Evolutionary conservation across 2,888 invertebrate genomes (phyloP).

Genomic region (Marronus borbonicus): DNA sequence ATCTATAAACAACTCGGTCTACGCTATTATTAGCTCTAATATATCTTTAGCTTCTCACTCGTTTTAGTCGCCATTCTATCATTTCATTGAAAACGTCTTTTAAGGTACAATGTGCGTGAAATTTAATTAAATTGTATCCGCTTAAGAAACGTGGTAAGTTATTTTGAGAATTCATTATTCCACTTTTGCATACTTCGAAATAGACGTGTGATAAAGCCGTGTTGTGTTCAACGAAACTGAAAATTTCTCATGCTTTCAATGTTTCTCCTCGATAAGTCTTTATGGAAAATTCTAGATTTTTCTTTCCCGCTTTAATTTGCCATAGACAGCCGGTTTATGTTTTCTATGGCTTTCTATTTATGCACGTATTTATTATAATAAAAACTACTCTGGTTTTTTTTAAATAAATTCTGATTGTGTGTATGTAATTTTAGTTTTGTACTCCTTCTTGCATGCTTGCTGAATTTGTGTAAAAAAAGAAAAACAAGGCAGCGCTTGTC

Average conservation of each 20-base stretch:
- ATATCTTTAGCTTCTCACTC: slow-evolving; percentile 62
- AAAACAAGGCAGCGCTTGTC: too few species aligned
- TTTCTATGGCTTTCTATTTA: background rate
- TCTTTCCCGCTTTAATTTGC: background rate
- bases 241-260: too few species aligned
- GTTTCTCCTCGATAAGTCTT: background rate
- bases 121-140: slow-evolving; percentile 23
- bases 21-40: slow-evolving; percentile 68
- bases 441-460: too few species aligned
- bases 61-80: slow-evolving; percentile 46
- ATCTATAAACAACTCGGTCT: slow-evolving; percentile 64
- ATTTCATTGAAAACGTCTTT: slow-evolving; percentile 47
- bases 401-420: too few species aligned
- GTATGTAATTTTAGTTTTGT: too few species aligned
- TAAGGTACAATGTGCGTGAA: slow-evolving; percentile 48
- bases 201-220: too few species aligned
- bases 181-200: background rate
- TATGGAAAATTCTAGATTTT: slow-evolving; percentile 30
- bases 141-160: slow-evolving; percentile 25
- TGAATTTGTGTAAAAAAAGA: too few species aligned
- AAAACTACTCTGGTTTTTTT: too few species aligned
- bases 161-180: background rate
- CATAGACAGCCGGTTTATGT: background rate
- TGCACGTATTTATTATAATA: background rate
- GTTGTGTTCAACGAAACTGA: too few species aligned